Conservation (phyloP, 2,797 vertebrate species). For the Sarcophilus harrisii region DNA sequence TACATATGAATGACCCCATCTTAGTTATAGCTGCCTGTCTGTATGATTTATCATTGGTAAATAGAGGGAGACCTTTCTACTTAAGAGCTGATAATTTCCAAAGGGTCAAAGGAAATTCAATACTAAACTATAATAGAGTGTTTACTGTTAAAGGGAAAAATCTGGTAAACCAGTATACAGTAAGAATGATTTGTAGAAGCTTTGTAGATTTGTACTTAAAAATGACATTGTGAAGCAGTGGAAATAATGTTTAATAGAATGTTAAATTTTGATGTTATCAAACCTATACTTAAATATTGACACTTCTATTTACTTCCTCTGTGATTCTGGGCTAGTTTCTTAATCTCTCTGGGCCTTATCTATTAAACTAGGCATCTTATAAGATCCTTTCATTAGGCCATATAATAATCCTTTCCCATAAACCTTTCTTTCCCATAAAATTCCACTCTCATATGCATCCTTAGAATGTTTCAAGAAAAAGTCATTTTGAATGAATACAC, state of each 20-base stretch:
- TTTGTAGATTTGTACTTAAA: not conserved
- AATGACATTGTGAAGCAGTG: not conserved
- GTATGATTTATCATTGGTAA: not conserved
- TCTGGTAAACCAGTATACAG: not conserved
- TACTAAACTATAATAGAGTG: not conserved
- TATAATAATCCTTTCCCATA: not conserved
- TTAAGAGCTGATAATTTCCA: not conserved
- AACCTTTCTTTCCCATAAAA: not conserved
- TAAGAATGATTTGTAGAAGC: not conserved
- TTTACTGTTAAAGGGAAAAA: not conserved
- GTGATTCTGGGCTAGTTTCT: not conserved
- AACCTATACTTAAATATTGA: not conserved
- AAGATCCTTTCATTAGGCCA: not conserved
- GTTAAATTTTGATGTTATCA: not conserved
- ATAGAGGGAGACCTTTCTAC: not conserved
- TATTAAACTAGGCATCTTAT: not conserved
- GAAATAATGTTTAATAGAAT: not conserved
- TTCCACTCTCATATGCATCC: not conserved
- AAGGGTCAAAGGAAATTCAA: not conserved
- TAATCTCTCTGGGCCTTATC: not conserved
- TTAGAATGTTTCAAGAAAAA: not conserved
- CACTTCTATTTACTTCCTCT: not conserved
- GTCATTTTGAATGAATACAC: not conserved
- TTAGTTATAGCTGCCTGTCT: not conserved
- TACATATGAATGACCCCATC: not conserved